These are phyloP conservation scores for Festucalex cinctus DNA, from an alignment of 2,113 vertebrate genomes.

Conservation along the genomic window DNA sequence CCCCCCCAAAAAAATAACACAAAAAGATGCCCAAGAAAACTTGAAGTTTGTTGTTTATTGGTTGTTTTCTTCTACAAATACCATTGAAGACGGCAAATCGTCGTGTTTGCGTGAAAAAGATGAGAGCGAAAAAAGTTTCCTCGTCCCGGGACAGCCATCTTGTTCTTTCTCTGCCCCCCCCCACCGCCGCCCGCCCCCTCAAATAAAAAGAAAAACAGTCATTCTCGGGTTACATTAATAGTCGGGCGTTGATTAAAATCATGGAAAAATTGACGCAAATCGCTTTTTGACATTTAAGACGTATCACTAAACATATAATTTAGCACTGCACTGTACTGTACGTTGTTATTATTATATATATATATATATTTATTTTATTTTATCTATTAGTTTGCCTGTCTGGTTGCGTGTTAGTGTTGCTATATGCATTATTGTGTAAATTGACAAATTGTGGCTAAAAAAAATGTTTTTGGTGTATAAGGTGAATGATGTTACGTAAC, in stretches of 20 bases:
- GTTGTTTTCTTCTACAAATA: not conserved
- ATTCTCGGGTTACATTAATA: constrained; percentile 61
- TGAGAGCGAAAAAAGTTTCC: constrained; percentile 29
- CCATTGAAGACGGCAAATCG: not conserved
- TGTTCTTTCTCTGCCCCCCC: constrained; percentile 61
- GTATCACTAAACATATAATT: not conserved
- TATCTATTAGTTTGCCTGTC: not conserved
- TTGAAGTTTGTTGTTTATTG: constrained; percentile 7
- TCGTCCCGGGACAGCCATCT: constrained; percentile 74
- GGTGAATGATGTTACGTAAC: constrained; percentile 22
- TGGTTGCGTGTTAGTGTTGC: not conserved
- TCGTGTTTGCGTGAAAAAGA: constrained; percentile 31
- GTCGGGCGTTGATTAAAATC: constrained; percentile 45
- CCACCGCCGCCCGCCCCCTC: not conserved
- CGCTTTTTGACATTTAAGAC: not conserved
- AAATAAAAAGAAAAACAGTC: constrained; percentile 33
- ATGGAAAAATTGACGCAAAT: constrained; percentile 27
- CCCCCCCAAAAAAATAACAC: constrained; percentile 5
- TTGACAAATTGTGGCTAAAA: not conserved
- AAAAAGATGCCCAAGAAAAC: not conserved
- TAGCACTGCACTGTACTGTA: too few species aligned
- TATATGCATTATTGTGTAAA: not conserved
- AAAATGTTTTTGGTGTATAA: not conserved
- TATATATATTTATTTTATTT: not conserved
- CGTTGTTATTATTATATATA: too few species aligned